Evolutionary conservation across 2,888 invertebrate genomes (phyloP).

Genomic region (Furcula furcula): DNA sequence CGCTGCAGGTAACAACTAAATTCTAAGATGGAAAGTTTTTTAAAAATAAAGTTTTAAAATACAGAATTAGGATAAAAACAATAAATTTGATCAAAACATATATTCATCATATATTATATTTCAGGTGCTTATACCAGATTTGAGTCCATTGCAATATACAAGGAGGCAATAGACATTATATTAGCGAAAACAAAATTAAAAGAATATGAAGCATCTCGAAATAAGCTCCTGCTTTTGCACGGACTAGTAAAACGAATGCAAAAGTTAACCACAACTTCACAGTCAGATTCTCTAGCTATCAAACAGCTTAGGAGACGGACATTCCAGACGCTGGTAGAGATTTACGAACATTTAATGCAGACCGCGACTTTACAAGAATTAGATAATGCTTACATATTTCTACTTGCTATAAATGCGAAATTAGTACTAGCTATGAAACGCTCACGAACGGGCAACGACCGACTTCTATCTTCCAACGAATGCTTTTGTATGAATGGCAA

Average conservation of each 20-base stretch:
- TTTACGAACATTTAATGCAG: constrained; percentile 41
- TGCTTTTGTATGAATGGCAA: constrained; percentile 49
- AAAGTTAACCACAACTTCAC: constrained; percentile 26
- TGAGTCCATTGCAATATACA: constrained; percentile 45
- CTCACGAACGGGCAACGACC: constrained; percentile 55
- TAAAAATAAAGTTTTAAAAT: no score
- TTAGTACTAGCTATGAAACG: constrained; percentile 51
- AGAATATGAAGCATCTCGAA: constrained; percentile 28
- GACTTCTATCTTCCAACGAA: constrained; percentile 33
- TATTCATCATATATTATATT: no score
- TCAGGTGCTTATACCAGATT: constrained; percentile 43
- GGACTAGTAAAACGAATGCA: constrained; percentile 38
- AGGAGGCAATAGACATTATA: constrained; percentile 37
- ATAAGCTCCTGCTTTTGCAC: constrained; percentile 34
- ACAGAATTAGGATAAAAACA: no score
- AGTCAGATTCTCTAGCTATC: constrained; percentile 28
- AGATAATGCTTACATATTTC: constrained; percentile 40
- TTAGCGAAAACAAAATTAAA: constrained; percentile 33
- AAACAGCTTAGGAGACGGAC: constrained; percentile 41
- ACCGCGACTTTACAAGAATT: constrained; percentile 25
- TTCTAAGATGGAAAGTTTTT: no score
- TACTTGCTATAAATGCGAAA: constrained; percentile 45
- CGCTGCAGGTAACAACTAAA: constrained; percentile 33
- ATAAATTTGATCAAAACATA: no score
- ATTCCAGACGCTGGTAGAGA: constrained; percentile 36